Percentiles rank a stretch among this genome's conserved stretches.
Evolutionary conservation across 1,140 invertebrate species (phyloP).

Genomic region (Acromyrmex charruanus): DNA sequence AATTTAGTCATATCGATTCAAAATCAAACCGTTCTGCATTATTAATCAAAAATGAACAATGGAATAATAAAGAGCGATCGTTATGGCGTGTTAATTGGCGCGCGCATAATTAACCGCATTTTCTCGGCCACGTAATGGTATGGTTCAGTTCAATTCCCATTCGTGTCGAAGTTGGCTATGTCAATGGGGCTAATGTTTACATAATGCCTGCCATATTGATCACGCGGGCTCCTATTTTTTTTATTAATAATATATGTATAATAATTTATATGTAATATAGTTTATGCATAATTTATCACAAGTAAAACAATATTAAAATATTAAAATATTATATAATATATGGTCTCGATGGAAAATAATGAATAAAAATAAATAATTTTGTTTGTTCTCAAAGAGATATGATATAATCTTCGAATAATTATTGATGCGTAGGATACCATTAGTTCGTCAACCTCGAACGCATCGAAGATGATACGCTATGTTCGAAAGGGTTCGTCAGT

Average conservation of each 20-base stretch:
- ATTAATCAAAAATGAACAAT: conserved; percentile 33
- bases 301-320: neutral
- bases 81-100: conserved; percentile 38
- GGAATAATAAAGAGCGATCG: neutral
- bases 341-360: neutral
- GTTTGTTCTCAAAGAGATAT: neutral
- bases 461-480: conserved; percentile 5
- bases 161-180: conserved; percentile 6
- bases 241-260: neutral
- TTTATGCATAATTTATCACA: neutral
- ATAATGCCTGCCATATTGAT: neutral
- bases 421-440: neutral
- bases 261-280: neutral
- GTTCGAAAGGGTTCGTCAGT: neutral
- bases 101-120: conserved; percentile 51
- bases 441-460: neutral
- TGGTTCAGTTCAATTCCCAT: conserved; percentile 16
- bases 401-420: neutral
- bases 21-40: conserved; percentile 8
- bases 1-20: neutral
- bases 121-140: conserved; percentile 7
- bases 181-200: neutral
- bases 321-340: conserved; percentile 1
- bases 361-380: conserved; percentile 2
- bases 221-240: neutral